Evolutionary conservation across 2,888 invertebrate genomes (phyloP).

Genomic region (Ectemnius cavifrons): DNA sequence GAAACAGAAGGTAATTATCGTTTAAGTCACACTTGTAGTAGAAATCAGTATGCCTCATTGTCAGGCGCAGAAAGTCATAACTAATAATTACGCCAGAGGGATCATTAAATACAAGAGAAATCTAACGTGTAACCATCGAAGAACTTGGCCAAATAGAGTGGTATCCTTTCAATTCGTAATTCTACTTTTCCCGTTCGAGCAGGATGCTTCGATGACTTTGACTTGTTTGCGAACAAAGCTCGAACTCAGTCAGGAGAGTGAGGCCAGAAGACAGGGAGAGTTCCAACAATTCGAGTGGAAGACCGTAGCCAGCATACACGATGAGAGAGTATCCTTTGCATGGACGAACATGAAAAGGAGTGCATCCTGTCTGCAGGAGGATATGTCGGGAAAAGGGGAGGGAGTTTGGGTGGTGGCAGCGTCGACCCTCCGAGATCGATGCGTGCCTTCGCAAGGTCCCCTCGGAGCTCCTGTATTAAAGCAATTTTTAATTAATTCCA

Average conservation of each 20-base stretch:
- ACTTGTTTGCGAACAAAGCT: not conserved
- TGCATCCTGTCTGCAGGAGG: constrained; percentile 53
- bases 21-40: no score
- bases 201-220: not conserved
- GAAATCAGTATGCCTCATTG: no score
- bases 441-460: constrained; percentile 47
- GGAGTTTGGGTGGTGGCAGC: no score
- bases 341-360: constrained; percentile 54
- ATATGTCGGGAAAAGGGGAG: constrained; percentile 53
- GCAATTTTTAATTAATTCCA: constrained; percentile 65
- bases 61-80: no score
- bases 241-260: not conserved
- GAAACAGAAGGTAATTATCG: no score
- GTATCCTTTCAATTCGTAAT: no score
- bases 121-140: no score
- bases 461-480: constrained; percentile 41
- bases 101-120: no score
- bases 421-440: constrained; percentile 55
- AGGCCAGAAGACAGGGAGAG: constrained; percentile 17
- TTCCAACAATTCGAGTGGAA: constrained; percentile 44
- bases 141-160: no score
- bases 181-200: not conserved
- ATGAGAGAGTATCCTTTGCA: constrained; percentile 55
- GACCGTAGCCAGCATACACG: constrained; percentile 45
- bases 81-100: no score